Evolutionary conservation across 1,140 invertebrate species (phyloP).

Genomic region (Bombyx mandarina): DNA sequence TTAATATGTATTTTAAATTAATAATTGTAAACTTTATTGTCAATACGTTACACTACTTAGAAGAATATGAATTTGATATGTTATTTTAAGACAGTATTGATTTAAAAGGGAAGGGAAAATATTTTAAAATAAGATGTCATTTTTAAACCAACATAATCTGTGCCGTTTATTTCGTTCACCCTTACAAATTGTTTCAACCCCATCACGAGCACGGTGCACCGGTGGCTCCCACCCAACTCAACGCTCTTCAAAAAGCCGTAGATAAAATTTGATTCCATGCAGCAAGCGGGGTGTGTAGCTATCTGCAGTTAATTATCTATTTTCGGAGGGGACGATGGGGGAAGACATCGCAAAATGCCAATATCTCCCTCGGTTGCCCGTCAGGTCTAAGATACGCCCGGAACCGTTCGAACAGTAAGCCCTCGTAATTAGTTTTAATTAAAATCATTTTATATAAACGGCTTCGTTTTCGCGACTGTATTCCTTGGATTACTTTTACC

Average conservation of each 20-base stretch:
- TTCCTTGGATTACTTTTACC: constrained; percentile 1
- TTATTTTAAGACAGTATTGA: too few species aligned
- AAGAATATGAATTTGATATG: too few species aligned
- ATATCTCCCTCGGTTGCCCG: constrained; percentile 35
- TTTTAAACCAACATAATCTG: constrained; percentile 62
- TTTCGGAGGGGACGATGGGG: constrained; percentile 39
- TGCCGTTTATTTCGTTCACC: constrained; percentile 47
- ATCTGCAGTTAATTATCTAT: constrained; percentile 68
- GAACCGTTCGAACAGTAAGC: constrained; percentile 41
- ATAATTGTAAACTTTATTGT: too few species aligned
- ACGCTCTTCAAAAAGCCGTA: constrained; percentile 52
- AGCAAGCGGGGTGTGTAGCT: constrained; percentile 30
- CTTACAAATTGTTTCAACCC: constrained; percentile 59
- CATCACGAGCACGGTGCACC: constrained; percentile 38
- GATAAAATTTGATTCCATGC: constrained; percentile 59
- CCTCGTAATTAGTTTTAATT: constrained; percentile 60
- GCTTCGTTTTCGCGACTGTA: background rate
- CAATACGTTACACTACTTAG: too few species aligned
- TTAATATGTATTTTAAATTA: too few species aligned
- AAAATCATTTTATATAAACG: constrained; percentile 21
- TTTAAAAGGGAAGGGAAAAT: too few species aligned
- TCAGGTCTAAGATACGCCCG: constrained; percentile 34
- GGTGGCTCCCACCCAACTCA: constrained; percentile 23
- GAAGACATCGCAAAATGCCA: constrained; percentile 41
- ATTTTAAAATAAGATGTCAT: constrained; percentile 27